phyloP scores from a whole-genome alignment of 2,797 vertebrate species.

The Urocyon cinereoargenteus region DNA sequence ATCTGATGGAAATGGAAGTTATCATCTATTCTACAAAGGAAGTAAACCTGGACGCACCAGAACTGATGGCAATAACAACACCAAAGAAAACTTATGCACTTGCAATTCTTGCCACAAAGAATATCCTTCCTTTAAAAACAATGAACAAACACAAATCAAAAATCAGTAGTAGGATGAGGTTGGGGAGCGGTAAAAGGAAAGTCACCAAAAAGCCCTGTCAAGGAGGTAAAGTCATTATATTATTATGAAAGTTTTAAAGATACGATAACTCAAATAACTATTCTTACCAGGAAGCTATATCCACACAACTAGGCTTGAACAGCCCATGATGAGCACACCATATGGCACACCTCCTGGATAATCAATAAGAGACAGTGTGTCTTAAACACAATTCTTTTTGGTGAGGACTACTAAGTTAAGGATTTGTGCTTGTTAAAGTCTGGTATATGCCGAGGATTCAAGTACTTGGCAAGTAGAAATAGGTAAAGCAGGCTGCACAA shows the following conservation, averaged over 20 bases:
- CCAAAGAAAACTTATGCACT: background rate
- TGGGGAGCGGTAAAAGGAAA: background rate
- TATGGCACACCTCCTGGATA: background rate
- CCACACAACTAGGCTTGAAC: background rate
- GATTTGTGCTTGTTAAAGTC: background rate
- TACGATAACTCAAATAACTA: background rate
- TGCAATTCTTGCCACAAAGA: background rate
- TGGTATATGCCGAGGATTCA: background rate
- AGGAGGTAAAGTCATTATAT: background rate
- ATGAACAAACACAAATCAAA: background rate
- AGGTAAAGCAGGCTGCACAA: background rate
- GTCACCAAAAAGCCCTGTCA: background rate
- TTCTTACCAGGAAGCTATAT: constrained; percentile 18
- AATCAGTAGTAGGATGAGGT: background rate
- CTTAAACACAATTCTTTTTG: background rate
- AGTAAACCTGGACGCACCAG: background rate
- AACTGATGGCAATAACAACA: background rate
- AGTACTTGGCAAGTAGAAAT: background rate
- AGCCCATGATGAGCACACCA: background rate
- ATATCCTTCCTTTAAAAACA: background rate
- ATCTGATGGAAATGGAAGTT: constrained; percentile 15
- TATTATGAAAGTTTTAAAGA: background rate
- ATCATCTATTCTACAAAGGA: background rate
- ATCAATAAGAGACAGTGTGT: background rate
- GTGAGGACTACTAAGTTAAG: background rate